A percentile compares a stretch with the other conserved stretches of the same genome.
Conservation (phyloP, 2,113 vertebrate species). For the Campylomormyrus tamandua region DNA sequence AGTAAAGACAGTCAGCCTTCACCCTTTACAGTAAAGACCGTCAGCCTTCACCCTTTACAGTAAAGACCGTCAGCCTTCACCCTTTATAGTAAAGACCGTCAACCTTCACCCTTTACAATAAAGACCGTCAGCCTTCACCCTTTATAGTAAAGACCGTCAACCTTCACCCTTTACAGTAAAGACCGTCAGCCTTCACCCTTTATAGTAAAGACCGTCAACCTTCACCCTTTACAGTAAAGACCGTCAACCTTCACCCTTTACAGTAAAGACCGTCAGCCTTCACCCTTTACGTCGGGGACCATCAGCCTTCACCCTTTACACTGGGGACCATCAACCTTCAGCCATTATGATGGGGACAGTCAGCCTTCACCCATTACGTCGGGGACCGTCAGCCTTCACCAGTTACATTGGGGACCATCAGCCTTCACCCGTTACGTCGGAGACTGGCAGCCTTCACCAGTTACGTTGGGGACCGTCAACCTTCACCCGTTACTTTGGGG, state of each 20-base stretch:
- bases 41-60: not conserved
- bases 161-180: rapidly evolving
- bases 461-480: not conserved
- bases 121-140: not conserved
- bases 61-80: not conserved
- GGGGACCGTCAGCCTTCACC: not conserved
- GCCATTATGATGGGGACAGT: not conserved
- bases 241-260: not conserved
- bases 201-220: not conserved
- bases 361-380: not conserved
- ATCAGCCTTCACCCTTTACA: not conserved
- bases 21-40: not conserved
- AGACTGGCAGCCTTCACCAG: too few relatives aligned
- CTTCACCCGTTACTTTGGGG: not conserved
- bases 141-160: too few relatives aligned
- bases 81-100: not conserved
- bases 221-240: not conserved
- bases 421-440: too few relatives aligned
- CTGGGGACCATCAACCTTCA: not conserved
- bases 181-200: not conserved
- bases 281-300: not conserved
- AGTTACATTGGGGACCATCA: too few relatives aligned
- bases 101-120: not conserved
- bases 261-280: not conserved
- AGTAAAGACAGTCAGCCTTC: not conserved